A percentile compares a stretch with the other conserved stretches of the same genome.
Evolutionary conservation across 2,797 vertebrate species (phyloP).

Genomic region (Tenualosa thibaudeaui): DNA sequence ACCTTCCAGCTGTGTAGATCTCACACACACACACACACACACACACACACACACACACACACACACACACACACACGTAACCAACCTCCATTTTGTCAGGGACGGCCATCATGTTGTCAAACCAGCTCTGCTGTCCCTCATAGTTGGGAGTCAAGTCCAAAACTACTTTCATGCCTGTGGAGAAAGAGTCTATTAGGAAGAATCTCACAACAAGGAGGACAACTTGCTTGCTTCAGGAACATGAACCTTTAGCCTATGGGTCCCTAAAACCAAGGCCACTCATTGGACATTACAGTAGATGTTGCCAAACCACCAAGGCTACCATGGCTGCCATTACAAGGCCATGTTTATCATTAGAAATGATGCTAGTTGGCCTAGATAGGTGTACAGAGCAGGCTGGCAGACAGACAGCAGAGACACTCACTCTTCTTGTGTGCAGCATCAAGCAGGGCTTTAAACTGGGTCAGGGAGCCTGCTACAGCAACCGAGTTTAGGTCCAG

Average conservation of each 20-base stretch:
- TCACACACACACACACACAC: conserved; percentile 2
- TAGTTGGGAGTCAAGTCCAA: conserved; percentile 89
- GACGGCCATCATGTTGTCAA: conserved; percentile 61
- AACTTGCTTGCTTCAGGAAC: background rate
- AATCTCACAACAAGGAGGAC: background rate
- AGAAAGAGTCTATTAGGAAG: background rate
- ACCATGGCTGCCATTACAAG: background rate
- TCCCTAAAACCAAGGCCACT: background rate
- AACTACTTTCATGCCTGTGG: conserved; percentile 77
- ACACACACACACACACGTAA: conserved; percentile 13
- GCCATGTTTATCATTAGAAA: background rate
- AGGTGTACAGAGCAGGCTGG: background rate
- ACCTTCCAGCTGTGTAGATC: too few relatives aligned
- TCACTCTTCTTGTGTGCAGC: conserved; percentile 79
- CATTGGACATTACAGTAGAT: too few relatives aligned
- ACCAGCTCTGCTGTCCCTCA: conserved; percentile 74
- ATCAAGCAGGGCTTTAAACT: conserved; percentile 70
- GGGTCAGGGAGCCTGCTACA: conserved; percentile 62
- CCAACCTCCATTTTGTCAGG: conserved; percentile 70
- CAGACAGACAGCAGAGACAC: conserved; percentile 31
- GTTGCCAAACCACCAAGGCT: too few relatives aligned
- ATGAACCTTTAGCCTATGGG: background rate
- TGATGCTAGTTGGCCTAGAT: background rate
- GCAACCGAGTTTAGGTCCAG: conserved; percentile 72
- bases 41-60: background rate